Percentiles rank a stretch among this genome's conserved stretches.
Evolutionary conservation across 2,797 vertebrate species (phyloP).

Genomic region (Sebastes glaucus): DNA sequence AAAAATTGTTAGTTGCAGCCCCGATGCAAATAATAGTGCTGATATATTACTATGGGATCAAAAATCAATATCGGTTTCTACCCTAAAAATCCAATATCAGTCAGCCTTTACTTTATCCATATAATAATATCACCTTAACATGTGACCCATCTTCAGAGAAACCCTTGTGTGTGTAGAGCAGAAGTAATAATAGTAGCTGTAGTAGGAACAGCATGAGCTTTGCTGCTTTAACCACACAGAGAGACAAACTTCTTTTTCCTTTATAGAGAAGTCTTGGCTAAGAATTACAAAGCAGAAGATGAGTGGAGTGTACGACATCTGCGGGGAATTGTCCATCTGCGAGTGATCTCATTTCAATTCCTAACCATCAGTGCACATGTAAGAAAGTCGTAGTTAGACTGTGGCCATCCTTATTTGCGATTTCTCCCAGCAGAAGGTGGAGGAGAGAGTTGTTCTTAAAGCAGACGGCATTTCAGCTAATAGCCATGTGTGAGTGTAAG

Average conservation of each 20-base stretch:
- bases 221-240: slow-evolving; percentile 32
- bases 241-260: slow-evolving; percentile 18
- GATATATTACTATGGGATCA: not conserved
- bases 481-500: slow-evolving; percentile 66
- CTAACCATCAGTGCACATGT: slow-evolving; percentile 46
- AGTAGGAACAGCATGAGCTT: slow-evolving; percentile 1
- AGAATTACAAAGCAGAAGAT: slow-evolving; percentile 52
- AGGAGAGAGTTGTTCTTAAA: slow-evolving; percentile 56
- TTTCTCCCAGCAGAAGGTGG: slow-evolving; percentile 65
- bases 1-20: not conserved
- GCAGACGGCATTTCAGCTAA: slow-evolving; percentile 68
- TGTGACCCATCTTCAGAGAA: not conserved
- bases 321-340: slow-evolving; percentile 67
- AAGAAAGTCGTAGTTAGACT: slow-evolving; percentile 61
- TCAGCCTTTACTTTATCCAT: not conserved
- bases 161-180: not conserved
- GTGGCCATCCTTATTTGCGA: slow-evolving; percentile 47
- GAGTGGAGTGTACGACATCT: slow-evolving; percentile 54
- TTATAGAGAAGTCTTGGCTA: slow-evolving; percentile 38
- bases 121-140: not conserved
- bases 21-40: not conserved
- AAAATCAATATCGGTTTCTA: not conserved
- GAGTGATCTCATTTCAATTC: slow-evolving; percentile 61
- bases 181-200: not conserved
- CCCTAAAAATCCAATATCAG: not conserved